These are phyloP conservation scores for Rhipidura dahli DNA, from an alignment of 2,113 vertebrate species.

Conservation along the genomic window DNA sequence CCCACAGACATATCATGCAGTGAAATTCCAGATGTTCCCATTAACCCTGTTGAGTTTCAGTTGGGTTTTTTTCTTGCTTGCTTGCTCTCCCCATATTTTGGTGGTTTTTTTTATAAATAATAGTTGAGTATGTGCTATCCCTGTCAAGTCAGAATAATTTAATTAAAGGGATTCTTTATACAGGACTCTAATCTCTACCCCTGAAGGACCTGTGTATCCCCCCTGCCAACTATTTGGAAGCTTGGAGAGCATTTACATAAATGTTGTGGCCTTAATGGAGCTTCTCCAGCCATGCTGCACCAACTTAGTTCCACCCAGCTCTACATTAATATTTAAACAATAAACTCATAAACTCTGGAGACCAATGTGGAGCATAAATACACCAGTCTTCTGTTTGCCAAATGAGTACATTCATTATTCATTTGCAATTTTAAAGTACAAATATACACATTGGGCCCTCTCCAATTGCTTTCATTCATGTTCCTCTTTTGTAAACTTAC, in stretches of 20 bases:
- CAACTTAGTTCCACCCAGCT: not conserved
- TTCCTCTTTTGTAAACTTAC: not conserved
- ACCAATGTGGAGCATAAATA: not conserved
- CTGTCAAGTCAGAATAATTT: not conserved
- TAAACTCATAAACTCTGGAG: not conserved
- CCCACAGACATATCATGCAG: not conserved
- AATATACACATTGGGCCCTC: not conserved
- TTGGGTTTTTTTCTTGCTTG: rapidly evolving
- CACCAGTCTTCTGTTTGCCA: not conserved
- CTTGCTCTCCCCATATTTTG: not conserved
- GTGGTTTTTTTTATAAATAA: not conserved
- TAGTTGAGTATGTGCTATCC: not conserved
- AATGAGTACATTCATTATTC: not conserved
- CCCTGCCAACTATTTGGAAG: not conserved
- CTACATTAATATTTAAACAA: not conserved
- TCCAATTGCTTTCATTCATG: not conserved
- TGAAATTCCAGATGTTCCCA: not conserved
- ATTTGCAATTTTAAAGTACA: not conserved
- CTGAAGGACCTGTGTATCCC: not conserved
- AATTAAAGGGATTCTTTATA: not conserved
- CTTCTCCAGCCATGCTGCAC: not conserved
- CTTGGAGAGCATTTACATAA: not conserved
- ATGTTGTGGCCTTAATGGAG: not conserved
- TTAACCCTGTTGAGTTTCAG: not conserved
- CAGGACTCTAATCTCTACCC: not conserved